These are phyloP conservation scores for Cantharis lateralis DNA, from an alignment of 2,888 invertebrate genomes.

Conservation along the genomic window DNA sequence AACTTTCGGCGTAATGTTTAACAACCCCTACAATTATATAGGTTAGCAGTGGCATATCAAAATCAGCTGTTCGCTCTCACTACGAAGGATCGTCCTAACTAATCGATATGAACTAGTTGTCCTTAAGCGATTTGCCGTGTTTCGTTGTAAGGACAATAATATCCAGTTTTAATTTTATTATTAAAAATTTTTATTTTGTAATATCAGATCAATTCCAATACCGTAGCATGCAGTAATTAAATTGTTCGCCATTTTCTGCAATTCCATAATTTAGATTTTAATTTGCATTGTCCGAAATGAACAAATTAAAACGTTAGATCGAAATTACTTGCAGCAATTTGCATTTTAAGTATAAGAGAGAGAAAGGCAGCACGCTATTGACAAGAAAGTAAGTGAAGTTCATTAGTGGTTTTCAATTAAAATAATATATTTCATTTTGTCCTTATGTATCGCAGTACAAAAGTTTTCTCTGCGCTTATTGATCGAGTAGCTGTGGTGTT, in stretches of 20 bases:
- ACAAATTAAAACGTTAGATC: slow-evolving; percentile 11
- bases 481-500: slow-evolving; percentile 32
- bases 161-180: background rate
- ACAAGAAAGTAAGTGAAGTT: background rate
- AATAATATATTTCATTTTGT: slow-evolving; percentile 10
- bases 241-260: background rate
- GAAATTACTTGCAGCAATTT: slow-evolving; percentile 10
- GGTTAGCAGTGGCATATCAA: slow-evolving; percentile 30
- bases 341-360: background rate
- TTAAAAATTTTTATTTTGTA: background rate
- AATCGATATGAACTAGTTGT: slow-evolving; percentile 25
- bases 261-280: background rate
- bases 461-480: slow-evolving; percentile 33
- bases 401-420: background rate
- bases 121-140: slow-evolving; percentile 11
- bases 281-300: background rate
- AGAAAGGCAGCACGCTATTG: background rate
- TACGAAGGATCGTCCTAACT: slow-evolving; percentile 24
- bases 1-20: background rate
- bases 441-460: slow-evolving; percentile 25
- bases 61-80: slow-evolving; percentile 28
- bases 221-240: background rate
- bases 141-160: background rate
- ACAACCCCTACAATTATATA: slow-evolving; percentile 22
- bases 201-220: background rate